These are phyloP conservation scores for Ceratina japonica DNA, from an alignment of 1,140 invertebrate species.

Conservation along the genomic window DNA sequence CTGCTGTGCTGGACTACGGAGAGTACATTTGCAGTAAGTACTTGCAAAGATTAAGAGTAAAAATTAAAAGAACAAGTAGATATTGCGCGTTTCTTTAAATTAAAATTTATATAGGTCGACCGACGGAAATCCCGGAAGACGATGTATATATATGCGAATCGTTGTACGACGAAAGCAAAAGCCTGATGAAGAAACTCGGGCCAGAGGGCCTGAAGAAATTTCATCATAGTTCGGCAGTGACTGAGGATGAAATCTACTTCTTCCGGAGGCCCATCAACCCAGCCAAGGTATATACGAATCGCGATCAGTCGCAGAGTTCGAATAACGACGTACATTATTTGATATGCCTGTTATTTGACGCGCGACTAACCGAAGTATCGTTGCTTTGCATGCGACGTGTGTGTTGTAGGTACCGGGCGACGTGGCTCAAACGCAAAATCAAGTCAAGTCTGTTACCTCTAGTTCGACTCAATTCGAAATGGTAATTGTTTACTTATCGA, in stretches of 20 bases:
- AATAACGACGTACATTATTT: conserved; percentile 29
- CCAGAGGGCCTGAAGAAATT: conserved; percentile 90
- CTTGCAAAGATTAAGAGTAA: neutral
- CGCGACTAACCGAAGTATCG: conserved; percentile 60
- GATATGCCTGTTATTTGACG: conserved; percentile 41
- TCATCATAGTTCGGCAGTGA: conserved; percentile 89
- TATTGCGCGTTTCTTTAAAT: neutral
- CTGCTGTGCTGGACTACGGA: conserved; percentile 92
- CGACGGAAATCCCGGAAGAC: conserved; percentile 95
- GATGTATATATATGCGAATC: conserved; percentile 97
- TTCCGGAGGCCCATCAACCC: conserved; percentile 89
- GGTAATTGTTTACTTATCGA: conserved; percentile 72
- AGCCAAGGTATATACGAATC: conserved; percentile 82
- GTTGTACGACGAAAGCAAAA: conserved; percentile 93
- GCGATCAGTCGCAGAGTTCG: conserved; percentile 10
- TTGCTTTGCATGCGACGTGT: conserved; percentile 68
- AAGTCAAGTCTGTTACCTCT: conserved; percentile 75
- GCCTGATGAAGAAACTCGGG: conserved; percentile 87
- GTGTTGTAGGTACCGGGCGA: conserved; percentile 79
- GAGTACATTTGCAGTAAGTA: conserved; percentile 94
- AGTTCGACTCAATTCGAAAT: conserved; percentile 78
- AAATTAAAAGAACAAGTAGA: neutral
- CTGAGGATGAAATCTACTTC: conserved; percentile 95
- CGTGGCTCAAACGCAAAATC: conserved; percentile 77
- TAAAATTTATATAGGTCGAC: conserved; percentile 84